Base-by-base conservation (phyloP, 2,797 vertebrate genomes). In the Mormyrops attenuatus region DNA sequence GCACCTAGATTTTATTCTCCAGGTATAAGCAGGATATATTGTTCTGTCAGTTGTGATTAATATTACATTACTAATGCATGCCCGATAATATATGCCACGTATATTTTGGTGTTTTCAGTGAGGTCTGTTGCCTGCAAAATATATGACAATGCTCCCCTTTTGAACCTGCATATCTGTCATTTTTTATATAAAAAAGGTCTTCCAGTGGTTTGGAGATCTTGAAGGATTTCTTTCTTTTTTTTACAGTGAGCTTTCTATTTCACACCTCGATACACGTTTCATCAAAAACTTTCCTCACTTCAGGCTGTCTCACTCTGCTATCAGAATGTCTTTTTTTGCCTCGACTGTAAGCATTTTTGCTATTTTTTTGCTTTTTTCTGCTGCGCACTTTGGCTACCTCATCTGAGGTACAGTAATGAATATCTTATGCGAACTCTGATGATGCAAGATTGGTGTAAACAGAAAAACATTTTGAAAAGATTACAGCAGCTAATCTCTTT, bases 231-330 rank as follows among this genome's bases (percentile, higher is more conserved):
- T 30, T 85, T 52, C 44, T 50, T 52, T 53, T 53, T 87, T 57
- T 87, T 38, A 57, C 85, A 38, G 50, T 57, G 85, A 55, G 53
- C 53, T 87, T 87, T 60, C 50, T 57, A 87, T 87, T 87, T 87
- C 85, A 87, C 85, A 87, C 85, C 85, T 57, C 15, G 52, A 52
- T 87, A 87, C 50, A 87, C 26, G 85, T 87, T 87, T 87, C 85
- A 87, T 87, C 85, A 87, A 57, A 87, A 87, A 87, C 52, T 57
- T 87, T n/a, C 85, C 15, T 57, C 30, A 87, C 85, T 87, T 41
- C 85, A 38, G 85, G 30, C 85, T 60, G 85, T 38, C 50, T 57
- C 50, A 41, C 85, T 53, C 13, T 55, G 34, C 85, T 60, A 87
- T 87, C 52, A 60, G 85, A 55, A 60, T 30, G 85, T 41, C 85